Percentiles rank a stretch among this genome's conserved stretches.
These are phyloP conservation scores for Drosophila engyochracea DNA, from an alignment of 2,888 invertebrate species.

Conservation along the genomic window DNA sequence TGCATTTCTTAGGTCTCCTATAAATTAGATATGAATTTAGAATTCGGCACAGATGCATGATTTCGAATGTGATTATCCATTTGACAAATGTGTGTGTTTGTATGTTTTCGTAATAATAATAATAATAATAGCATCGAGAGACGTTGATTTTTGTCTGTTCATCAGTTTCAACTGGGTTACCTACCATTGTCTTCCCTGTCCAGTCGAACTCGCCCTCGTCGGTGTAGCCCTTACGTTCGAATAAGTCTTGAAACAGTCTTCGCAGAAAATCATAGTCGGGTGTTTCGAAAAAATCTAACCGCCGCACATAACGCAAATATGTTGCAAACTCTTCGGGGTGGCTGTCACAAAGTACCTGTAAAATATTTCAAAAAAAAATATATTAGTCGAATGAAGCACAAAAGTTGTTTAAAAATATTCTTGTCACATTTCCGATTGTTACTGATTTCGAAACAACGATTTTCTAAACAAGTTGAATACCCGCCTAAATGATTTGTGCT, in stretches of 20 bases:
- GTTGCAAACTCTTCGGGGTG: slow-evolving; percentile 98
- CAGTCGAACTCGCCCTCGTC: slow-evolving; percentile 98
- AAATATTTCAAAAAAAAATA: neutral
- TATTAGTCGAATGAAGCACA: slow-evolving; percentile 5
- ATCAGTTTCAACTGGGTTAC: slow-evolving; percentile 31
- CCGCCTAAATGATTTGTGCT: neutral
- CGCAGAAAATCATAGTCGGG: slow-evolving; percentile 99
- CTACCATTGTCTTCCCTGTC: slow-evolving; percentile 94
- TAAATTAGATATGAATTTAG: slow-evolving; percentile 64
- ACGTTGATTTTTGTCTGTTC: neutral
- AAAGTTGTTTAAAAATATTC: neutral
- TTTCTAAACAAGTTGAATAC: neutral
- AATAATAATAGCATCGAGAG: neutral
- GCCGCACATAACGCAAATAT: slow-evolving; percentile 98
- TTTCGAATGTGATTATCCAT: slow-evolving; percentile 25
- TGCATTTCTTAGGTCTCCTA: slow-evolving; percentile 67
- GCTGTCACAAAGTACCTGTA: slow-evolving; percentile 91
- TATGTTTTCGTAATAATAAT: slow-evolving; percentile 4
- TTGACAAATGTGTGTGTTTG: neutral
- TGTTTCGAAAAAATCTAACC: slow-evolving; percentile 99
- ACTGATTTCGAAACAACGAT: neutral
- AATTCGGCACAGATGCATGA: slow-evolving; percentile 61
- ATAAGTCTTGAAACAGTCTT: slow-evolving; percentile 96
- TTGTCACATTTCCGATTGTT: neutral
- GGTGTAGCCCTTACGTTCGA: slow-evolving; percentile 93